A percentile compares a stretch with the other conserved stretches of the same genome.
These are phyloP conservation scores for Drosophila sturtevanti DNA, from an alignment of 1,140 invertebrate genomes.

Conservation along the genomic window DNA sequence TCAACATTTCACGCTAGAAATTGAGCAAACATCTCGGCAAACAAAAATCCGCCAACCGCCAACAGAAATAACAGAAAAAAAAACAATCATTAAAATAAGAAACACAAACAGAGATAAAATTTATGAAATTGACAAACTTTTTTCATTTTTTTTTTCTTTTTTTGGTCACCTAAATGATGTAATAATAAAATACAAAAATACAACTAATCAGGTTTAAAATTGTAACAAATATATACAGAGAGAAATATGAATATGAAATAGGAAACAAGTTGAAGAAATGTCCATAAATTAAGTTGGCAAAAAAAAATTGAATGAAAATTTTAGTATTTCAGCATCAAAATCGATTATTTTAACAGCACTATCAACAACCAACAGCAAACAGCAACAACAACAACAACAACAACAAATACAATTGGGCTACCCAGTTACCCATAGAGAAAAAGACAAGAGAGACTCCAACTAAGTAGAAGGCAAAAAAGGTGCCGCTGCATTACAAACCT, in stretches of 20 bases:
- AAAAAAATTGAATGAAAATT: constrained; percentile 1
- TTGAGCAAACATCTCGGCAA: constrained; percentile 5
- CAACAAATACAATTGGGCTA: background rate
- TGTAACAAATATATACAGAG: constrained; percentile 6
- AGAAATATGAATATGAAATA: constrained; percentile 16
- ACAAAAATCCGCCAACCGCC: constrained; percentile 17
- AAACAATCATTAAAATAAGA: too few species aligned
- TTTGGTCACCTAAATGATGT: constrained; percentile 5
- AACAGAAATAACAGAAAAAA: too few species aligned
- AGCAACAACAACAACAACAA: background rate
- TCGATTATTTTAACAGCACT: constrained; percentile 11
- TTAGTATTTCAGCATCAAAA: background rate
- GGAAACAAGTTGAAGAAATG: constrained; percentile 17
- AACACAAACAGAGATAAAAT: background rate
- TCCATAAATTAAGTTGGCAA: constrained; percentile 8
- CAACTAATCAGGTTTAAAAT: constrained; percentile 15
- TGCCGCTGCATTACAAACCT: constrained; percentile 5
- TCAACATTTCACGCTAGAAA: constrained; percentile 6
- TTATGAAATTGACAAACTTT: constrained; percentile 18
- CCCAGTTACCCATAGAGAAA: background rate
- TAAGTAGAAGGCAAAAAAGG: background rate
- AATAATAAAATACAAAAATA: constrained; percentile 2
- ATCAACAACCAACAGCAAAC: background rate
- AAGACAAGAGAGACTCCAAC: background rate
- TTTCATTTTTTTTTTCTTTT: background rate